phyloP scores from a whole-genome alignment of 2,113 vertebrate genomes.

The Dipodomys stephensi region DNA sequence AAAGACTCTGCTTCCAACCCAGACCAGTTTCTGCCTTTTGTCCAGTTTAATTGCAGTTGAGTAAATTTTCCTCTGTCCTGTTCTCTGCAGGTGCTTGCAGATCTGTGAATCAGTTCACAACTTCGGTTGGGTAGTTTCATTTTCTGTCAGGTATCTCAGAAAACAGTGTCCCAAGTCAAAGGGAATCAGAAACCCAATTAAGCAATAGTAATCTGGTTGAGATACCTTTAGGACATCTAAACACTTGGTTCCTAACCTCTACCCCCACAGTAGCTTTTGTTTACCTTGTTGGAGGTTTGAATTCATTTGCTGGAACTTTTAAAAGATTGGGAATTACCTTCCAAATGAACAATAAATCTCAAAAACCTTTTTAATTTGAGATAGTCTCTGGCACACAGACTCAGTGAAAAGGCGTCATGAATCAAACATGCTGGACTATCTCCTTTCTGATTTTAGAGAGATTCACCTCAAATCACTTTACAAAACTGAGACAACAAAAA shows the following conservation, averaged over 20 bases:
- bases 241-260: too few species aligned
- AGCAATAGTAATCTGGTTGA: background rate
- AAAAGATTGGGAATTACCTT: background rate
- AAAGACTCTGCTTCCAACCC: background rate
- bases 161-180: background rate
- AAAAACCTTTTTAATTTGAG: background rate
- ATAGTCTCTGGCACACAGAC: background rate
- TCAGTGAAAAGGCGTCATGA: background rate
- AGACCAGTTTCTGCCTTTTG: background rate
- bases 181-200: background rate
- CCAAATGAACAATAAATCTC: background rate
- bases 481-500: background rate
- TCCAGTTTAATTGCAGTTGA: background rate
- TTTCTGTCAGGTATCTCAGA: slow-evolving; percentile 24
- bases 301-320: background rate
- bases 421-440: background rate
- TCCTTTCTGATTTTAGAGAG: slow-evolving; percentile 1
- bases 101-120: background rate
- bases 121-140: background rate
- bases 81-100: background rate
- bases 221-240: background rate
- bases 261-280: background rate
- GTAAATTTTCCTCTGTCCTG: background rate
- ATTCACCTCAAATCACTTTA: background rate
- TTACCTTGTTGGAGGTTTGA: background rate